These are phyloP conservation scores for Mohoua ochrocephala DNA, from an alignment of 2,113 vertebrate species.

Conservation along the genomic window DNA sequence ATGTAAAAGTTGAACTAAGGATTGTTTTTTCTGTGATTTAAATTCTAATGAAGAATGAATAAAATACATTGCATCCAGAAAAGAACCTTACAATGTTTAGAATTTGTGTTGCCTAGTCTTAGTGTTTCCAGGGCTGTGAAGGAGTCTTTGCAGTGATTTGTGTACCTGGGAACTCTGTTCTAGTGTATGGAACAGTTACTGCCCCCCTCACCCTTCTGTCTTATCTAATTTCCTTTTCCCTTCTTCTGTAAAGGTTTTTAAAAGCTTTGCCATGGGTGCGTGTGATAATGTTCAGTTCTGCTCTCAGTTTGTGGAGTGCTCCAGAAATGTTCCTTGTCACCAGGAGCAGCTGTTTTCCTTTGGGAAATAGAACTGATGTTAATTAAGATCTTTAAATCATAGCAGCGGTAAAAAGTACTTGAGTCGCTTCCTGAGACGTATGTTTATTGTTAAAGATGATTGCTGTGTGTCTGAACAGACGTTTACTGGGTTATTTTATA, in stretches of 20 bases:
- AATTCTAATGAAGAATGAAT: neutral
- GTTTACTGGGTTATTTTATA: neutral
- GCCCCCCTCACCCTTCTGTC: neutral
- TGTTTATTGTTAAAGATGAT: neutral
- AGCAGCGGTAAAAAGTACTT: neutral
- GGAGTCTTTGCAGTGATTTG: neutral
- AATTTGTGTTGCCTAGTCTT: neutral
- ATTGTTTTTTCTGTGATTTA: neutral
- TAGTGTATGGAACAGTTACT: neutral
- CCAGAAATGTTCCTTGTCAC: neutral
- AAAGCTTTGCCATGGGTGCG: neutral
- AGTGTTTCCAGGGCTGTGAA: neutral
- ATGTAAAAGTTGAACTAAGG: neutral
- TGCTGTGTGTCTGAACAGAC: neutral
- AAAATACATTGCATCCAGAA: neutral
- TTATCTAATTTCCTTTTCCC: neutral
- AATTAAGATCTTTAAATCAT: conserved; percentile 23
- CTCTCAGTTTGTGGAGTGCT: neutral
- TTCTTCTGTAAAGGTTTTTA: neutral
- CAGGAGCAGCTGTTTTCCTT: conserved; percentile 1
- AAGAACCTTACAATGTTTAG: neutral
- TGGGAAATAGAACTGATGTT: neutral
- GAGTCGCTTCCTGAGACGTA: neutral
- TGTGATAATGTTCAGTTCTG: neutral
- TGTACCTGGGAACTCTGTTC: neutral